These are phyloP conservation scores for Spinus pinus DNA, from an alignment of 2,797 vertebrate genomes.

Conservation along the genomic window DNA sequence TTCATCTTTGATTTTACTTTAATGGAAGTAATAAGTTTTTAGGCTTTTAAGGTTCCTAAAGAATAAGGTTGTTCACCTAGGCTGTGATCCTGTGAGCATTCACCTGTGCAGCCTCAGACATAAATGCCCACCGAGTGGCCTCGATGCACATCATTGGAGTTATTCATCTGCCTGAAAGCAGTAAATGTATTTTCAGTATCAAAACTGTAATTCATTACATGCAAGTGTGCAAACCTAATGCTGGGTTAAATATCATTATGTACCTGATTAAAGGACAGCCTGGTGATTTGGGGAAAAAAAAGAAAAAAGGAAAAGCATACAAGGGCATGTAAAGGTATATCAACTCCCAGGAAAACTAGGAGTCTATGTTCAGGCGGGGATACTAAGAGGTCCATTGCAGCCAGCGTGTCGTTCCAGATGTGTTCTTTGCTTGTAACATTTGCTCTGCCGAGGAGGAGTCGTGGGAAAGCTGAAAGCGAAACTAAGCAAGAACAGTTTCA, in stretches of 20 bases:
- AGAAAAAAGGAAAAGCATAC: neutral
- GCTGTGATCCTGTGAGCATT: neutral
- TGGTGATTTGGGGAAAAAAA: neutral
- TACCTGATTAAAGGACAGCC: neutral
- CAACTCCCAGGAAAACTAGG: neutral
- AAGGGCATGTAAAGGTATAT: neutral
- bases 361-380: fast-evolving
- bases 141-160: neutral
- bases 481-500: conserved; percentile 12
- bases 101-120: neutral
- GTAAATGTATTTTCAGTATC: neutral
- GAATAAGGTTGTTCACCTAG: neutral
- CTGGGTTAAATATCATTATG: neutral
- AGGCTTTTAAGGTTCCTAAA: neutral
- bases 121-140: fast-evolving
- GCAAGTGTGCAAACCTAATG: neutral
- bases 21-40: neutral
- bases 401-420: neutral
- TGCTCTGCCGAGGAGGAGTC: neutral
- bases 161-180: neutral
- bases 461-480: conserved; percentile 51
- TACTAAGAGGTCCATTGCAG: neutral
- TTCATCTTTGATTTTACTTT: neutral
- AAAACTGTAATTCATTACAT: neutral
- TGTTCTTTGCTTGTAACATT: neutral